These are phyloP conservation scores for Platygyra sinensis DNA, from an alignment of 64 coral and sea anemone species.

Conservation along the genomic window DNA sequence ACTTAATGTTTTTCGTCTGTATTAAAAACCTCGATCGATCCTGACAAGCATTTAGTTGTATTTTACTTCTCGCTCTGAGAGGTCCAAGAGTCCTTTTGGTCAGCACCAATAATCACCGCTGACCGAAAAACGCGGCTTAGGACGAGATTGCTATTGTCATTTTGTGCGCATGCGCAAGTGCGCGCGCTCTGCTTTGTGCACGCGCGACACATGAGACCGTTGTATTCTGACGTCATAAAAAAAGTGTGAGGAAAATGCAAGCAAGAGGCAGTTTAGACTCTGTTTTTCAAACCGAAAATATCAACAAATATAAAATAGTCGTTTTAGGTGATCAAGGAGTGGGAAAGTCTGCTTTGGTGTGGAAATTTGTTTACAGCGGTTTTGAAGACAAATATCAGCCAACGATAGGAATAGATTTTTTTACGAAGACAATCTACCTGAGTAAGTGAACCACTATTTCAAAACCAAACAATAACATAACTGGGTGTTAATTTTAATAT, in stretches of 20 bases:
- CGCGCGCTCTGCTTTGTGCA: neutral
- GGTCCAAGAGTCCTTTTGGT: no score
- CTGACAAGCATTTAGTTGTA: no score
- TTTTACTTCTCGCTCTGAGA: no score
- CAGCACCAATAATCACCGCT: no score
- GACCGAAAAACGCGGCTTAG: no score
- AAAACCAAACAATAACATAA: no score
- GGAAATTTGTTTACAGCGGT: conserved; percentile 82
- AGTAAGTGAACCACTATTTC: conserved; percentile 40
- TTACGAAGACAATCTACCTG: conserved; percentile 76
- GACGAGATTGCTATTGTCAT: neutral
- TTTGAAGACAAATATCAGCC: conserved; percentile 94
- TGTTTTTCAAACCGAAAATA: conserved; percentile 31
- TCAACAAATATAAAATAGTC: conserved; percentile 86
- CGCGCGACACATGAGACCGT: neutral
- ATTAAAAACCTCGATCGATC: no score
- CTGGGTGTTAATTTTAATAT: no score
- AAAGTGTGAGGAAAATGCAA: neutral
- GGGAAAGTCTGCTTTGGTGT: conserved; percentile 88
- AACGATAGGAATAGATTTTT: conserved; percentile 97
- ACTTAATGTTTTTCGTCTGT: no score
- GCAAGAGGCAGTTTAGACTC: conserved; percentile 18
- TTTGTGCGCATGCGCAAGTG: neutral
- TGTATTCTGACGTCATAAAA: conserved; percentile 23
- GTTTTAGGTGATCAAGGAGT: conserved; percentile 94